A percentile compares a stretch with the other conserved stretches of the same genome.
phyloP scores from a whole-genome alignment of 2,888 invertebrate genomes.

The Taphrorychus bicolor region DNA sequence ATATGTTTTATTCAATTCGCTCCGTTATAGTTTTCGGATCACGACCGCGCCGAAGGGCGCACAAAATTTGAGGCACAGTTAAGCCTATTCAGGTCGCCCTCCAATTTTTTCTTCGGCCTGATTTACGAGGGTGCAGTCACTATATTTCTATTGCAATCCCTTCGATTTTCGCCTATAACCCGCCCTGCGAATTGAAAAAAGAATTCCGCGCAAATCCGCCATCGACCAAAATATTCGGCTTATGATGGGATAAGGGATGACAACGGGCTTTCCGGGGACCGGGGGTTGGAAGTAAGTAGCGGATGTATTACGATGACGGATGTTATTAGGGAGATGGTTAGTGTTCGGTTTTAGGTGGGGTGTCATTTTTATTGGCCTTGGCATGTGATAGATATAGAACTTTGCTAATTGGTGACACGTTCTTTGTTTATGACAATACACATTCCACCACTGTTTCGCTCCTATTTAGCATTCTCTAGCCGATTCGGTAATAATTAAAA shows the following conservation, averaged over 20 bases:
- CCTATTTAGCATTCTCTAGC: conserved; percentile 1
- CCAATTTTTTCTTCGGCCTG: conserved; percentile 37
- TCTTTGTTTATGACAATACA: neutral
- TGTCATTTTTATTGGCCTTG: neutral
- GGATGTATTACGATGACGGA: neutral
- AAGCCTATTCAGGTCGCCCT: conserved; percentile 41
- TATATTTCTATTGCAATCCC: conserved; percentile 36
- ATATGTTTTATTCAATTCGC: conserved; percentile 33
- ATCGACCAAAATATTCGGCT: conserved; percentile 28
- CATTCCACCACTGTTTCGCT: neutral
- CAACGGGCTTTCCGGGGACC: conserved; percentile 13
- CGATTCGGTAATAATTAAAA: neutral
- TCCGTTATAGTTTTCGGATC: conserved; percentile 23
- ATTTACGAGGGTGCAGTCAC: conserved; percentile 34
- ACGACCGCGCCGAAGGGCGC: conserved; percentile 8
- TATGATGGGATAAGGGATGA: conserved; percentile 21
- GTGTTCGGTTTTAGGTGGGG: neutral
- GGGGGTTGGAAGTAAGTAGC: conserved; percentile 9
- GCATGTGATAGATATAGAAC: too few species aligned
- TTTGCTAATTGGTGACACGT: too few species aligned
- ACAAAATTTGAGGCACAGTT: conserved; percentile 36
- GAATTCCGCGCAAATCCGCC: conserved; percentile 29
- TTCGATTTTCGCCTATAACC: conserved; percentile 25
- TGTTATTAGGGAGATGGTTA: neutral
- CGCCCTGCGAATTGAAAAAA: conserved; percentile 34